Evolutionary conservation across 2,888 invertebrate genomes (phyloP), one percentile per base, ranked within the genome.

Genomic region (Junonia oenone): DNA sequence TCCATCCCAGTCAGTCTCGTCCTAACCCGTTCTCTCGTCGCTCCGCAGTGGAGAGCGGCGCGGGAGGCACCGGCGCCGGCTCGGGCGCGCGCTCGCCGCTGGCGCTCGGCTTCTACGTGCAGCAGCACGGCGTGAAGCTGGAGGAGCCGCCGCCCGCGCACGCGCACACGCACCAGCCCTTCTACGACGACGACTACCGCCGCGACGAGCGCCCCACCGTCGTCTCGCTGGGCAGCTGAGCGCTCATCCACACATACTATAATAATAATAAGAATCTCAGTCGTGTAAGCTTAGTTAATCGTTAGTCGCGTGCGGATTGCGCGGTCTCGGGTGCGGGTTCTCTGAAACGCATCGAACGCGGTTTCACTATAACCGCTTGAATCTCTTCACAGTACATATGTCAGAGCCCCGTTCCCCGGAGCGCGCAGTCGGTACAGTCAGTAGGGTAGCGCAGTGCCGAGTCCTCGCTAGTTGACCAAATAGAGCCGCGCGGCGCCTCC

Each of bases 201-300:
- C 76, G 76, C 73, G 73, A 68, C 61, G 71, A 91, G 22, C 85
- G 91, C 56, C 85, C 91, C 61, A 88, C 91, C 55, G 91, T 91
- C 56, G 91, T 91, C 27, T 91, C 91, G 58, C 74, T 91, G 71
- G 85, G 83, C 73, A 86, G 87, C 79, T 87, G 83, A 85, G 75
- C 84, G n/a, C n/a, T n/a, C n/a, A n/a, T n/a, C n/a, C n/a, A n/a
- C n/a, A n/a, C n/a, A n/a, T n/a, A n/a, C n/a, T n/a, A n/a, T n/a
- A n/a, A n/a, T n/a, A n/a, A n/a, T n/a, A n/a, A 45, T 43, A 45
- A 75, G 83, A 83, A 83, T 83, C 38, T 40, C 38, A 40, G 38
- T 19, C n/a, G 31, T 33, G 11, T 33, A 33, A 33, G 31, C n/a
- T 33, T 33, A 33, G 31, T n/a, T 33, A 33, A 33, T 33, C 14